phyloP scores from a whole-genome alignment of 2,797 vertebrate genomes.

The Rhinichthys osculus region DNA sequence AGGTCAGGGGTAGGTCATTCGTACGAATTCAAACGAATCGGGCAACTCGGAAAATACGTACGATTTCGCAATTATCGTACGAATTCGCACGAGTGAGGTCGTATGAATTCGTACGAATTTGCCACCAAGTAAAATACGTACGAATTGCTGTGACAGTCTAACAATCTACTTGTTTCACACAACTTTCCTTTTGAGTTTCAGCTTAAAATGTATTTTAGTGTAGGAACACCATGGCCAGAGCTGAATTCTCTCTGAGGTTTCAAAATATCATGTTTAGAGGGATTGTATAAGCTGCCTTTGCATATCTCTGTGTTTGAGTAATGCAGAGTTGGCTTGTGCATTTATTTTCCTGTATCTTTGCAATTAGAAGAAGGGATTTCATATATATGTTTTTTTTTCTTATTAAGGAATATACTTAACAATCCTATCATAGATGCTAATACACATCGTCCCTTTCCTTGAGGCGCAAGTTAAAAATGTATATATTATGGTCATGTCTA shows the following conservation, averaged over 20 bases:
- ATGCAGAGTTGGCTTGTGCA: neutral
- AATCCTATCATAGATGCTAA: neutral
- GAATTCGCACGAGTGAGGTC: no score
- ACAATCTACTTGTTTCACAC: neutral
- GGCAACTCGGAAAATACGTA: no score
- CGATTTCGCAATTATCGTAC: no score
- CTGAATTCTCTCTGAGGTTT: neutral
- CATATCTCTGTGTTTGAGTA: constrained; percentile 10
- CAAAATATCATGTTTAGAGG: neutral
- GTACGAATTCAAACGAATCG: no score
- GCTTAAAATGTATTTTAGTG: neutral
- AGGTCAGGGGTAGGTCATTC: no score
- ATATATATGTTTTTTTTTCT: neutral
- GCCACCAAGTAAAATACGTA: no score
- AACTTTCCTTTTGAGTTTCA: neutral
- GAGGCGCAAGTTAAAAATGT: neutral
- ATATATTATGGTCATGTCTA: neutral
- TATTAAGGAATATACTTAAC: neutral
- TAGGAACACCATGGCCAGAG: neutral
- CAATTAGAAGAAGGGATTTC: neutral
- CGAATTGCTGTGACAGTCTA: neutral
- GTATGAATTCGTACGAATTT: no score
- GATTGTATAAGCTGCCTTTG: constrained; percentile 7
- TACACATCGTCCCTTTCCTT: neutral
- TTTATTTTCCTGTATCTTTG: neutral